These are phyloP conservation scores for Globodera rostochiensis DNA, from an alignment of 1,140 invertebrate species.

Conservation along the genomic window DNA sequence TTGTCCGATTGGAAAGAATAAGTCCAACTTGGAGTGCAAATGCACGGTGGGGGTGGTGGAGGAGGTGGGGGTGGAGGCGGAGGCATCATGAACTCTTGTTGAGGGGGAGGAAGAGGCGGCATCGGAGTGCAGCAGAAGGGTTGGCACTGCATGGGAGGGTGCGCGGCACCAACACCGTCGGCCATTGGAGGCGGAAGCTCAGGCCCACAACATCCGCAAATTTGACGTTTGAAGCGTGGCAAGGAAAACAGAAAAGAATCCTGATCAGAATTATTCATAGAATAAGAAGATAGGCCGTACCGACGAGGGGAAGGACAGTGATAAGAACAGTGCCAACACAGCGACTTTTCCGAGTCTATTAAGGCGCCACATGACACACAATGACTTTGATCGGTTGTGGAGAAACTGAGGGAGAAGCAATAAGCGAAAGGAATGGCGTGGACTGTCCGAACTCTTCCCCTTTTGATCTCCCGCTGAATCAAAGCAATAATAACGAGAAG, in stretches of 20 bases:
- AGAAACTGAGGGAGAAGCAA: neutral
- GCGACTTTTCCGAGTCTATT: neutral
- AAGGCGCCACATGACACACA: neutral
- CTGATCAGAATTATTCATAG: neutral
- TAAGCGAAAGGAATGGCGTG: neutral
- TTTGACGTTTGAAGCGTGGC: slow-evolving; percentile 14
- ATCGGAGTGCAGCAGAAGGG: slow-evolving; percentile 27
- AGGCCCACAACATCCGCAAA: slow-evolving; percentile 15
- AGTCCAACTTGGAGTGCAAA: slow-evolving; percentile 11
- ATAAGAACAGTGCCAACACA: neutral
- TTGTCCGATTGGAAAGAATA: neutral
- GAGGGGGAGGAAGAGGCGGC: neutral
- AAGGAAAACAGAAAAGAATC: slow-evolving; percentile 18
- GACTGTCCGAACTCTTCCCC: neutral
- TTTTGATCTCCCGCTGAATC: neutral
- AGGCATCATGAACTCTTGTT: neutral
- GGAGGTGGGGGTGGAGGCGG: slow-evolving; percentile 15
- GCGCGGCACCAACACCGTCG: slow-evolving; percentile 8
- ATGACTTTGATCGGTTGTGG: neutral
- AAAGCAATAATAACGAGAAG: neutral
- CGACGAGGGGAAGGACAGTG: neutral
- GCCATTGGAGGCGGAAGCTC: slow-evolving; percentile 2
- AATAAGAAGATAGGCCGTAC: neutral
- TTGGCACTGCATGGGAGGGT: slow-evolving; percentile 18
- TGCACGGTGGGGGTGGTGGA: neutral